Evolutionary conservation across 1,140 invertebrate genomes (phyloP).

Genomic region (Acromyrmex charruanus): DNA sequence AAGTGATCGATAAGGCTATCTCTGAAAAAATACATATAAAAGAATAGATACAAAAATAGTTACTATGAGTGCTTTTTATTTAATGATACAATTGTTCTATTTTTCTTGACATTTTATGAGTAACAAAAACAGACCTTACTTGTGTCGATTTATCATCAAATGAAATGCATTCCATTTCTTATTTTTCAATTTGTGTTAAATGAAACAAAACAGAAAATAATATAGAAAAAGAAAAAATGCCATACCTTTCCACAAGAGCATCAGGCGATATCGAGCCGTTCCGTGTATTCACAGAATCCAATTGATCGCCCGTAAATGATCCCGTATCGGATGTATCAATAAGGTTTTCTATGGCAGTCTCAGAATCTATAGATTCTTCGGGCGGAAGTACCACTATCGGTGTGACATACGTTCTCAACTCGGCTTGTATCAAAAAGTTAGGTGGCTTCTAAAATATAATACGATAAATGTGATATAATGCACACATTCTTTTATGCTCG

Average conservation of each 20-base stretch:
- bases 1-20: conserved; percentile 95
- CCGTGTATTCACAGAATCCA: conserved; percentile 83
- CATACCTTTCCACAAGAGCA: conserved; percentile 86
- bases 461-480: conserved; percentile 1
- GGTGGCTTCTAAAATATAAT: conserved; percentile 92
- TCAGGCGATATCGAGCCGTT: conserved; percentile 89
- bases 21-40: conserved; percentile 83
- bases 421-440: conserved; percentile 97
- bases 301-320: conserved; percentile 86
- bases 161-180: too few species aligned
- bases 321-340: conserved; percentile 91
- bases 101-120: too few species aligned
- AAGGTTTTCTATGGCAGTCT: conserved; percentile 88
- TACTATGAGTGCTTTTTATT: background rate
- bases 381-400: conserved; percentile 96
- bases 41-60: background rate
- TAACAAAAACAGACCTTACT: too few species aligned
- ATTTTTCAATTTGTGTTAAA: too few species aligned
- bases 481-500: background rate
- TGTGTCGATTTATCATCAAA: too few species aligned
- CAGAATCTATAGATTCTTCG: conserved; percentile 89
- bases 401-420: conserved; percentile 96
- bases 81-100: too few species aligned
- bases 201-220: background rate
- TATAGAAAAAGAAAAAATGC: background rate